Base-by-base conservation (phyloP, 2,888 invertebrate species). In the Heliothis peltigera region DNA sequence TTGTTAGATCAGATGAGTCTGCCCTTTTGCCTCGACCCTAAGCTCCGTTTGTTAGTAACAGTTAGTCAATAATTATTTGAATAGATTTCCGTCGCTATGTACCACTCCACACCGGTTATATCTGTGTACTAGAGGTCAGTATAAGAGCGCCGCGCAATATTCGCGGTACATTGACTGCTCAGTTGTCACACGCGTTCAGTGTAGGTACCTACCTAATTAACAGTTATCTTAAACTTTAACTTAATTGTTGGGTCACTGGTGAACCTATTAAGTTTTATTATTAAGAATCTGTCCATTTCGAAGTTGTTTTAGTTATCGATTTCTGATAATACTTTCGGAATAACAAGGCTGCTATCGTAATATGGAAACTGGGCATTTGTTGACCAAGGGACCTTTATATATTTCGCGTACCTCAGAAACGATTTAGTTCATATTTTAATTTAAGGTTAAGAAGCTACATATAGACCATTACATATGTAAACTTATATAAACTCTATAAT, bases 81-180 rank as follows among this genome's bases (percentile, higher is more conserved):
- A 10, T n/a, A 18, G 28, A 18, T 12, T 54, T 17, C 2, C 7
- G 47, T 22, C 18, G 61, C 43, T 49, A 61, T 18, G 25, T 32
- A 28, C 68, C n/a, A 49, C 51, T 56, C 42, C n/a, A 18, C 46
- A 53, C 69, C 28, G 48, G 69, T 71, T 64, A 70, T 57, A 64
- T 64, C 69, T 64, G 47, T 39, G 19, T 42, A 28, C 39, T 42
- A 64, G 43, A 64, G 69, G 69, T 70, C 65, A 58, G 35, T 8
- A 48, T 28, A 25, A 17, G 17, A 6, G 12, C 47, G 44, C 28
- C 18, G 53, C 64, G 49, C 43, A 54, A 56, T 57, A 64, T 64
- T 70, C 43, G 44, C 64, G 4, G 53, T 28, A 22, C 35, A 42
- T 48, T 53, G 67, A 44, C 47, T 32, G 42, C 21, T 32, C 22